A percentile compares a stretch with the other conserved stretches of the same genome.
Evolutionary conservation across 2,113 vertebrate genomes (phyloP).

Genomic region (Oriolus oriolus): DNA sequence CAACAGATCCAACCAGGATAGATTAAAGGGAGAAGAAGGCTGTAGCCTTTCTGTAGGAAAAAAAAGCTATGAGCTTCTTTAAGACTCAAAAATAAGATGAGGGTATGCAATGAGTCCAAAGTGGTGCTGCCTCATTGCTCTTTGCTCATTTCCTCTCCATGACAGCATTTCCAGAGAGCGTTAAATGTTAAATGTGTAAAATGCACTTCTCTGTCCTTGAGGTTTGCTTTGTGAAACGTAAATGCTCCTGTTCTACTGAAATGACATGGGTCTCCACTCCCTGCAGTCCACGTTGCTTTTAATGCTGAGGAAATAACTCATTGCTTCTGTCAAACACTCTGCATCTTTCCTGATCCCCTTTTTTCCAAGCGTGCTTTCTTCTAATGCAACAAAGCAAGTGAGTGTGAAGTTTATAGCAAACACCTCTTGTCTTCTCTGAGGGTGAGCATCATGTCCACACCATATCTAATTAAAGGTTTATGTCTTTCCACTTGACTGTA

Average conservation of each 20-base stretch:
- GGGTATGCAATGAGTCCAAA: background rate
- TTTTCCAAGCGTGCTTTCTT: background rate
- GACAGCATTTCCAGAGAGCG: fast-evolving
- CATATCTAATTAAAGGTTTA: background rate
- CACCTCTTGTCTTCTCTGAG: background rate
- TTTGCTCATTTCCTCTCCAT: background rate
- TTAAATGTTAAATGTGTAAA: background rate
- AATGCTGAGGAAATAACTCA: background rate
- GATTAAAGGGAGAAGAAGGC: background rate
- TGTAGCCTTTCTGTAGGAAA: background rate
- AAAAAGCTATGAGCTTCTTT: fast-evolving
- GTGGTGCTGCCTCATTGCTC: background rate
- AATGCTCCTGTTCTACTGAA: background rate
- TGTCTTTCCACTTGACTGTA: background rate
- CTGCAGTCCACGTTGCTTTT: background rate
- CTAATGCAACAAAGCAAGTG: background rate
- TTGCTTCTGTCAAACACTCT: background rate
- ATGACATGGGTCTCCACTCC: background rate
- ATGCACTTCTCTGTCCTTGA: background rate
- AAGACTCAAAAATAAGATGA: background rate
- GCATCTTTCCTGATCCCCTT: background rate
- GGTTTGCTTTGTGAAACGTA: background rate
- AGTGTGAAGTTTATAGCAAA: background rate
- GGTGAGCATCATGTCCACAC: background rate
- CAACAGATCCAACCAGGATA: background rate